These are phyloP conservation scores for Dryobates pubescens DNA, from an alignment of 2,797 vertebrate species.

Conservation along the genomic window DNA sequence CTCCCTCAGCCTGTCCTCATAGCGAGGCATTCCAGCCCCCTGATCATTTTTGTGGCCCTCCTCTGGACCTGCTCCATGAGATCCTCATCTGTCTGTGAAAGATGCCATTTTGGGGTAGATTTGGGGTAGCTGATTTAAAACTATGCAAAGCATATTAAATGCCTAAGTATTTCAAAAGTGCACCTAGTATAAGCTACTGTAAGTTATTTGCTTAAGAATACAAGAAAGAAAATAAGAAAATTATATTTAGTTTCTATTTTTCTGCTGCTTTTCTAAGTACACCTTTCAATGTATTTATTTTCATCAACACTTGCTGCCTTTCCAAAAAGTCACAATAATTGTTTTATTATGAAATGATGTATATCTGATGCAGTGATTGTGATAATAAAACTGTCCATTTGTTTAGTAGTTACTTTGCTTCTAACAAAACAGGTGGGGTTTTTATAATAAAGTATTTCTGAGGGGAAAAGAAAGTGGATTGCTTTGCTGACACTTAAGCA, in stretches of 20 bases:
- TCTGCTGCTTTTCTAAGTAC: neutral
- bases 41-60: too few relatives aligned
- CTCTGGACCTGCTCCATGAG: neutral
- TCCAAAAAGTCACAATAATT: neutral
- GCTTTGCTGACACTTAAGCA: neutral
- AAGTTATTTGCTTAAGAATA: neutral
- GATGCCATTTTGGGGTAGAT: neutral
- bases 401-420: neutral
- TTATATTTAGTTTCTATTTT: neutral
- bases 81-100: neutral
- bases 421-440: accelerated
- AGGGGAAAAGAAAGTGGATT: neutral
- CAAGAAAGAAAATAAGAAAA: neutral
- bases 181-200: neutral
- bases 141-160: neutral
- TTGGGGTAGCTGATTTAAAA: neutral
- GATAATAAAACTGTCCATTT: neutral
- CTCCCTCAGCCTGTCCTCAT: too few relatives aligned
- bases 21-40: too few relatives aligned
- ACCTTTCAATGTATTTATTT: neutral
- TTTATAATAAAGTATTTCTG: neutral
- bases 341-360: neutral
- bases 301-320: neutral
- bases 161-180: neutral
- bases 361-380: neutral